Base-by-base conservation (phyloP, 2,113 vertebrate genomes). In the Sakesphorus luctuosus region DNA sequence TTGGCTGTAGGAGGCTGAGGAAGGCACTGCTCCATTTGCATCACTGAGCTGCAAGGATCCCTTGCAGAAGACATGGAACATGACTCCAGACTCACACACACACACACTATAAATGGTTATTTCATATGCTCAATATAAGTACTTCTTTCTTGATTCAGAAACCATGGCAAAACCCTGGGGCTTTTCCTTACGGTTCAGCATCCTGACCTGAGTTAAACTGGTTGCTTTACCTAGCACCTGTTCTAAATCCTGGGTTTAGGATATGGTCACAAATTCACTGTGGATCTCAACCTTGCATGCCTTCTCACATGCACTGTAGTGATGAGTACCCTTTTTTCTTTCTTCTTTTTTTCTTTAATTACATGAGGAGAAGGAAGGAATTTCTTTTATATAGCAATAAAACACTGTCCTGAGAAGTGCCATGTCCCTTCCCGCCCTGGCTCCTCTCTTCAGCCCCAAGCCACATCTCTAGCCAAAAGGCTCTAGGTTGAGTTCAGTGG, bases 51-150 rank as follows among this genome's bases (percentile, higher is more conserved):
- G 14, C 35, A 90, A 38, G 16, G 79, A 76, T 47, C 36, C 5
- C 25, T 66, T 46, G 25, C 46, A 88, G 79, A 71, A 59, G 78
- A 36, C 43, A 12, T 7, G 47, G 77, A 25, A 46, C 0, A 0
- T 33, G 15, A 36, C 44, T 86, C 59, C 77, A 87, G 56, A 68
- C 15, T 33, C 61, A 31, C 0, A 0, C 17, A 31, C 0, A 0
- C 17, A 56, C 40, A 50, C 38, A 17, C n/a, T 49, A 9, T 38
- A 78, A 91, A 84, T 44, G 4, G 13, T 40, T 50, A 56, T 74
- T 90, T 80, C 26, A 28, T 59, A 63, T 91, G 40, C 72, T 80
- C 5, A 1, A 0, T 31, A 13, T 24, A 21, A 65, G 23, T 28
- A 65, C 5, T 73, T 46, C 18, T 49, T 8, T 73, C 56, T 15